phyloP scores from a whole-genome alignment of 2,888 invertebrate genomes.

The Alloplasta piceator region DNA sequence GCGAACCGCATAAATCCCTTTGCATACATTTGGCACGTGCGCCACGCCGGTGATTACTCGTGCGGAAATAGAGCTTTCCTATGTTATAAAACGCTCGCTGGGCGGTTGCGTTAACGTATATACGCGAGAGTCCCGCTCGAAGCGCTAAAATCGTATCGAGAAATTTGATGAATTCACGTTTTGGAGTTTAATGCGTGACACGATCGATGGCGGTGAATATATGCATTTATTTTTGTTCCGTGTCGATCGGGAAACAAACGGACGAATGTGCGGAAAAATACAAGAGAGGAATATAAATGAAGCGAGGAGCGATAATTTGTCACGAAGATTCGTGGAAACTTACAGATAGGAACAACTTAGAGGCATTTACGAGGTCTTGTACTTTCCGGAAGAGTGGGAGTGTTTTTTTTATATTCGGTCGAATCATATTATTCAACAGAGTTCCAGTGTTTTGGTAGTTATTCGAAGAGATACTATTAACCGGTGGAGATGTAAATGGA shows the following conservation, averaged over 20 bases:
- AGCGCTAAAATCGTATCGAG: slow-evolving; percentile 6
- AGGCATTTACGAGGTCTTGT: too few relatives aligned
- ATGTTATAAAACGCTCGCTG: not conserved
- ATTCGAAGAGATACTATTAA: slow-evolving; percentile 9
- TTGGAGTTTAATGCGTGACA: not conserved
- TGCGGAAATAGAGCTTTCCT: slow-evolving; percentile 42
- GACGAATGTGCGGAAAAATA: slow-evolving; percentile 36
- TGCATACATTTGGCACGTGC: slow-evolving; percentile 57
- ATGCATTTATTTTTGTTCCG: too few relatives aligned
- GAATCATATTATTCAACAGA: too few relatives aligned
- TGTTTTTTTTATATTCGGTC: too few relatives aligned
- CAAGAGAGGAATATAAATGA: slow-evolving; percentile 30
- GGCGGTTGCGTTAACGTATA: not conserved
- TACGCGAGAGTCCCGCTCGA: slow-evolving; percentile 5
- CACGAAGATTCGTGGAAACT: too few relatives aligned
- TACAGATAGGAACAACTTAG: too few relatives aligned
- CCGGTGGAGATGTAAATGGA: slow-evolving; percentile 3
- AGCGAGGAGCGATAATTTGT: slow-evolving; percentile 9
- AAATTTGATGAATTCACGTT: not conserved
- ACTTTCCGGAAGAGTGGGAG: too few relatives aligned
- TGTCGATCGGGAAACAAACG: not conserved
- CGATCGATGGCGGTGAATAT: too few relatives aligned
- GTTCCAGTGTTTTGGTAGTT: too few relatives aligned
- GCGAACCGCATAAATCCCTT: slow-evolving; percentile 64
- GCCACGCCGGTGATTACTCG: slow-evolving; percentile 34